Conservation (phyloP, 1,140 invertebrate genomes). For the Aradophagus sp. region DNA sequence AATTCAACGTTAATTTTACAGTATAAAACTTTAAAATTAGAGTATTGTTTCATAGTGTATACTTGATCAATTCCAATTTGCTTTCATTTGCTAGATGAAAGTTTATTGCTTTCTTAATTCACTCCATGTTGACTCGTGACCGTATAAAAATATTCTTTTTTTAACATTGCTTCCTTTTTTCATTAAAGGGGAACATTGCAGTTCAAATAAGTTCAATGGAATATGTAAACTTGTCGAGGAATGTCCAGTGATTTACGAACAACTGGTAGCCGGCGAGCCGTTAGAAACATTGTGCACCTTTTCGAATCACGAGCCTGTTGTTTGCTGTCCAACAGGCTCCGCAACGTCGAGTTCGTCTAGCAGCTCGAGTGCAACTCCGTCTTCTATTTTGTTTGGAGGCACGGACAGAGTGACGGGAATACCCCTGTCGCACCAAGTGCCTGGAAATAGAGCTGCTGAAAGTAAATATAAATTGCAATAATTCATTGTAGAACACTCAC, state of each 20-base stretch:
- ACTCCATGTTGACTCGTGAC: too few relatives aligned
- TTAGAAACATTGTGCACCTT: constrained; percentile 53
- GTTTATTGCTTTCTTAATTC: too few relatives aligned
- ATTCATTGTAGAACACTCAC: neutral
- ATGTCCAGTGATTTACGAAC: constrained; percentile 58
- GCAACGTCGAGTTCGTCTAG: neutral
- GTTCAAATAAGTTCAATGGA: constrained; percentile 25
- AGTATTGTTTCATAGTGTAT: too few relatives aligned
- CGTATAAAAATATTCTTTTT: too few relatives aligned
- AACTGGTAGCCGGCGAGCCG: constrained; percentile 50
- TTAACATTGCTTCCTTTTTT: too few relatives aligned
- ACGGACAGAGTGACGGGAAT: neutral
- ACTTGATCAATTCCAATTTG: too few relatives aligned
- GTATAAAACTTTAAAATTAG: too few relatives aligned
- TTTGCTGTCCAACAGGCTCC: constrained; percentile 62
- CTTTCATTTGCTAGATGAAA: too few relatives aligned
- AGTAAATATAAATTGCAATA: constrained; percentile 18
- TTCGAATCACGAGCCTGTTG: constrained; percentile 39
- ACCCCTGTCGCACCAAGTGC: neutral
- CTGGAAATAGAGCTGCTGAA: constrained; percentile 18
- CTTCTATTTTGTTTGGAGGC: neutral
- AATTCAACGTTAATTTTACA: too few relatives aligned
- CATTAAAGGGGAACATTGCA: too few relatives aligned
- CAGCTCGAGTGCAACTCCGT: neutral
- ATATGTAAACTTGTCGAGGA: constrained; percentile 43